Evolutionary conservation across 2,888 invertebrate genomes (phyloP).

Genomic region (Dryobotodes eremita): DNA sequence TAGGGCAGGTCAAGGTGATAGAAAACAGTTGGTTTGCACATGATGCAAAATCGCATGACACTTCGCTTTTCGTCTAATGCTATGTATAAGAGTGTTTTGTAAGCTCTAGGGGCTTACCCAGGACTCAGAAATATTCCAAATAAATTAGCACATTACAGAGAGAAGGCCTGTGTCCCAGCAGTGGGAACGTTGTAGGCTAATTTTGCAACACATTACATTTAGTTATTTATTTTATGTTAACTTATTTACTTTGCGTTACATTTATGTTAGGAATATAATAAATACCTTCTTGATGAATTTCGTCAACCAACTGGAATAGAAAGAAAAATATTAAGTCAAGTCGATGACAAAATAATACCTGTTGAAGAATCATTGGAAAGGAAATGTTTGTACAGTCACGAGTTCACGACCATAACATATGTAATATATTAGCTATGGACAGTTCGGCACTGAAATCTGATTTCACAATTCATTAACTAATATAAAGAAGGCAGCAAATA

Average conservation of each 20-base stretch:
- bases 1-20: neutral
- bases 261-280: conserved; percentile 22
- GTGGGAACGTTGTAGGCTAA: neutral
- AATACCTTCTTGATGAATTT: conserved; percentile 82
- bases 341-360: neutral
- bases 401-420: neutral
- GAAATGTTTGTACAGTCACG: neutral
- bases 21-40: too few relatives aligned
- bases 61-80: neutral
- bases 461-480: neutral
- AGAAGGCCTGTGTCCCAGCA: neutral
- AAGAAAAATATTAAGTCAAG: conserved; percentile 15
- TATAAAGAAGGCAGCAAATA: too few relatives aligned
- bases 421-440: neutral
- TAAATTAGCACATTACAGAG: neutral
- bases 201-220: neutral
- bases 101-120: neutral
- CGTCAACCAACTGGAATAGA: conserved; percentile 81
- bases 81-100: neutral
- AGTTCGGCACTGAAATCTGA: neutral
- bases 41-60: neutral
- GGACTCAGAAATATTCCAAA: neutral
- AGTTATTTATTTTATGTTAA: neutral
- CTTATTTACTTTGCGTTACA: neutral
- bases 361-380: neutral